Base-by-base conservation (phyloP, 2,888 invertebrate species). In the Teinopalpus imperialis region DNA sequence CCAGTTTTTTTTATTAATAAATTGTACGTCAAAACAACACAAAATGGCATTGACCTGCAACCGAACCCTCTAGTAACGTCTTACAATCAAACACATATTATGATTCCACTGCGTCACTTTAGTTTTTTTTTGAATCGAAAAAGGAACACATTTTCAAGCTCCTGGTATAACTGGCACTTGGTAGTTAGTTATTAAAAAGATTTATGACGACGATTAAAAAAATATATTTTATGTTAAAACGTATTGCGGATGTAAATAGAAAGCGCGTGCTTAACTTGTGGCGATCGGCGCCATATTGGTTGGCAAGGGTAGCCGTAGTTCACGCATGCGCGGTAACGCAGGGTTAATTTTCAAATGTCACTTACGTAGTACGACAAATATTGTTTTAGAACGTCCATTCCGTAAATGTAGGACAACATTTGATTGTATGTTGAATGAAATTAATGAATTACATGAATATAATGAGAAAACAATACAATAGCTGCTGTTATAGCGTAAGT, bases 261-360 rank as follows among this genome's bases (percentile, higher is more conserved):
- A 55, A 62, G 69, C 76, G 83, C 85, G 87, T 86, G 85, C 69
- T 76, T 61, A 62, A 69, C 70, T 75, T 69, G 69, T 81, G 86
- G 83, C 85, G 83, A 68, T 59, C 72, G 74, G 51, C 85, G 87
- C 87, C 87, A 87, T 87, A 85, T 87, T 87, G 85, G 73, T 76
- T 76, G 60, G 63, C 63, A 70, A 66, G 83, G 82, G 81, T 69
- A 67, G 72, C 54, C 63, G 55, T 48, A 49, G 53, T 61, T 63
- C 52, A 68, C 85, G 85, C 87, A 83, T 83, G 87, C 85, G 87
- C 73, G 30, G 14, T 69, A 64, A 64, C 39, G 4, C 32, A 57
- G 71, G 68, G 72, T 67, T 68, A 67, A 65, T 64, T 65, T 70
- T 49, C 45, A 61, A 69, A 69, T 66, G 62, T 59, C 68, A 71